Evolutionary conservation across 2,113 vertebrate genomes (phyloP), one percentile per base, ranked within the genome.

Genomic region (Struthio camelus): DNA sequence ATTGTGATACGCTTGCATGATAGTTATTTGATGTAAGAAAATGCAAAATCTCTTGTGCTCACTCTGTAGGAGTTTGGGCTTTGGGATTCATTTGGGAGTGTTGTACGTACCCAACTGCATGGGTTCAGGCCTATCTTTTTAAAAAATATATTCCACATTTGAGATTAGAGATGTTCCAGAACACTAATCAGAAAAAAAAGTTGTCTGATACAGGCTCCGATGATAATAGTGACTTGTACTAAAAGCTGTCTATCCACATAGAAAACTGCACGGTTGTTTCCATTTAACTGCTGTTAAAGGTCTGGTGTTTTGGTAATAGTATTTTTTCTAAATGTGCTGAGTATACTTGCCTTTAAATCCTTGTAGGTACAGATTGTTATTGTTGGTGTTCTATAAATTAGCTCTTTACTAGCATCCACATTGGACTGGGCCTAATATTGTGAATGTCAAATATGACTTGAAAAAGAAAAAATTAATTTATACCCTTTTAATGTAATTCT

Each of bases 31-130:
- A 46, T 89, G 81, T 95, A 94, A 96, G 84, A 80, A 84, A 91
- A 85, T 34, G 36, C 90, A 87, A 77, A 90, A 90, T 66, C 83
- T 97, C 73, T 92, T 36, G 81, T 96, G 86, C 84, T 94, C 75
- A 95, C 85, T 97, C 71, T 93, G 69, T 89, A 95, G 89, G 85
- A 93, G 78, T 82, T 53, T 86, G 94, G 94, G 89, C 87, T 96
- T 83, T 75, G 94, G 83, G 82, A 87, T 95, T 93, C 89, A 80
- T 32, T 89, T 90, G 93, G 85, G 82, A 88, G 79, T 67, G 46
- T 89, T 89, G 76, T 93, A n/a, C 0, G 2, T 89, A 90, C 59
- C 91, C 94, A 96, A 54, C 79, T 69, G 84, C 91, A 83, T 61
- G 48, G 95, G 67, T 66, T 78, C 50, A 67, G 91, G 89, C 85